A percentile compares a stretch with the other conserved stretches of the same genome.
These are phyloP conservation scores for Cisticola juncidis DNA, from an alignment of 2,113 vertebrate species.

Conservation along the genomic window DNA sequence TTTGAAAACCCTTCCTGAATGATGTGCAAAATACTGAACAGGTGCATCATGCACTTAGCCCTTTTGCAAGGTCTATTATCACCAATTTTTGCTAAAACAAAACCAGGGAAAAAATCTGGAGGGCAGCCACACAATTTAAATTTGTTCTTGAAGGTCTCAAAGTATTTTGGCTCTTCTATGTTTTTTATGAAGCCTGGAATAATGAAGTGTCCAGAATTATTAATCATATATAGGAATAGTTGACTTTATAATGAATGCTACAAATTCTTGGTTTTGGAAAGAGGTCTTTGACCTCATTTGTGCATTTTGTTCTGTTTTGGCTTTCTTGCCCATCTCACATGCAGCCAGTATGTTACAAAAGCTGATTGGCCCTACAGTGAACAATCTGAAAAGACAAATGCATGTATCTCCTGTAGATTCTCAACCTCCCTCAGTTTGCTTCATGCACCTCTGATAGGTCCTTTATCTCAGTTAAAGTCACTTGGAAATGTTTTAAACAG, in stretches of 20 bases:
- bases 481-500: background rate
- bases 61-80: background rate
- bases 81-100: background rate
- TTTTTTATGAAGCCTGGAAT: background rate
- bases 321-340: background rate
- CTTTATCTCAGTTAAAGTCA: background rate
- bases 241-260: background rate
- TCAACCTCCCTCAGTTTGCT: background rate
- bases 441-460: background rate
- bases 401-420: background rate
- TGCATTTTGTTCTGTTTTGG: background rate
- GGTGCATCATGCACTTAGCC: background rate
- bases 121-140: background rate
- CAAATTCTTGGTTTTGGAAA: background rate
- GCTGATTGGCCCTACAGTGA: background rate
- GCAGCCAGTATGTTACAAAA: background rate
- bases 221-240: background rate
- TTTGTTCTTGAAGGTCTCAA: background rate
- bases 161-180: background rate
- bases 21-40: background rate
- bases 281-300: background rate
- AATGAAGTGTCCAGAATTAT: background rate
- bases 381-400: background rate
- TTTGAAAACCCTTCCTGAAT: background rate
- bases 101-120: background rate